These are phyloP conservation scores for Metellina segmentata DNA, from an alignment of 2,888 invertebrate genomes.

Conservation along the genomic window DNA sequence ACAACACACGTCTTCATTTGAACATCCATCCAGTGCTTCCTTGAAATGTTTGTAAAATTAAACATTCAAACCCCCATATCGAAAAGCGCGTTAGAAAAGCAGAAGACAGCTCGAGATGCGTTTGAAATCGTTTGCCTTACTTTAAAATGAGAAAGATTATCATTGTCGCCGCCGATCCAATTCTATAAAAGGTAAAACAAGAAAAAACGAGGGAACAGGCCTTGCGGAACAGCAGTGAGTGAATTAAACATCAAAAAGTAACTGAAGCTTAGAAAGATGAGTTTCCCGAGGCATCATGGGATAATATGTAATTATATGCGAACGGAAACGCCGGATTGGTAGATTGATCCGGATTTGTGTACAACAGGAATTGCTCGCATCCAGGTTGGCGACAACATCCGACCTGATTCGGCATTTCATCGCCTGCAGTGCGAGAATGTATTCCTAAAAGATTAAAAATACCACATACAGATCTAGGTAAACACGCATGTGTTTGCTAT, in stretches of 20 bases:
- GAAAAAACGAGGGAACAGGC: conserved; percentile 24
- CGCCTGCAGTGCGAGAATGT: conserved; percentile 39
- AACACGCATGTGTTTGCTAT: neutral
- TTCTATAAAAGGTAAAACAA: conserved; percentile 16
- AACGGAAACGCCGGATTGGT: conserved; percentile 55
- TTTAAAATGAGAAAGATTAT: conserved; percentile 49
- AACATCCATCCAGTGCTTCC: neutral
- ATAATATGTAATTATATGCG: conserved; percentile 20
- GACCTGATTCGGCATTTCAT: conserved; percentile 58
- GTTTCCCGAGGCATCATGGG: conserved; percentile 7
- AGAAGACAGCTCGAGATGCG: conserved; percentile 11
- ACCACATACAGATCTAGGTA: neutral
- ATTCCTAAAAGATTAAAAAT: conserved; percentile 11
- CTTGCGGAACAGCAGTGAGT: conserved; percentile 36
- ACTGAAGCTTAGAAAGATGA: conserved; percentile 54
- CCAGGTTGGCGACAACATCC: conserved; percentile 60
- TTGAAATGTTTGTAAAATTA: neutral
- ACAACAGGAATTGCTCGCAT: conserved; percentile 15
- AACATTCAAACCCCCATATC: conserved; percentile 29
- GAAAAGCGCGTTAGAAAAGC: neutral
- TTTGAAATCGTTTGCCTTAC: conserved; percentile 7
- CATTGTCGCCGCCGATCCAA: conserved; percentile 11
- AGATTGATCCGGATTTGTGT: conserved; percentile 51
- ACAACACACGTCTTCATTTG: neutral
- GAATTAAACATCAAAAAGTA: conserved; percentile 56